Base-by-base conservation (phyloP, 2,113 vertebrate genomes). In the Calypte anna region DNA sequence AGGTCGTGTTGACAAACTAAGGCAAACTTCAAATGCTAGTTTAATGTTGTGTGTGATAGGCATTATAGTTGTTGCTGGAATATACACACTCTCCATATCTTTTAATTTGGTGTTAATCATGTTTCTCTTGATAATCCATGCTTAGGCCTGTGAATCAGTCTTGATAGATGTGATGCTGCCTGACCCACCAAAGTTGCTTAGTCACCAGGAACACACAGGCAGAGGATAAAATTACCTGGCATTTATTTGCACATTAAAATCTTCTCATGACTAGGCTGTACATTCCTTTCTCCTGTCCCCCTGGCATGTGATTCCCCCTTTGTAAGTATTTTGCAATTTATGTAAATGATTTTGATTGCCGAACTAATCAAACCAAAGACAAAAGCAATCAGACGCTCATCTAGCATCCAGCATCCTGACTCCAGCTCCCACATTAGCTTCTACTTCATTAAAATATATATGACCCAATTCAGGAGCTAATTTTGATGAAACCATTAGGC, bases 371-470 rank as follows among this genome's bases (percentile, higher is more conserved):
- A 92, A 94, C 66, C 94, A 96, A 96, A 93, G 96, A 79, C 93
- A 90, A 89, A 94, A 95, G 81, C 93, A 90, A 93, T 96, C 88
- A 76, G 74, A 28, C 15, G 2, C 90, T 94, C 77, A 79, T 95
- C 77, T 76, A 88, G 55, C 86, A 91, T 87, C 90, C 64, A 74
- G 91, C 64, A 86, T 94, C 58, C 88, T 25, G 54, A 80, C 33
- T 86, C 36, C 68, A 95, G 80, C 83, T 36, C 62, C 85, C 81
- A 63, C 80, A 66, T 92, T 76, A 92, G 27, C 70, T 81, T 82
- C 88, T 88, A 70, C 80, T 94, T 96, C 96, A 95, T 91, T 95
- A 96, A 97, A 96, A 96, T 93, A 96, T 85, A 91, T 91, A 90
- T 75, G 82, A 94, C 67, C 93, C 88, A 88, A 90, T 91, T 94